Conservation (phyloP, 1,140 invertebrate species). For the Drosophila micromelanica region DNA sequence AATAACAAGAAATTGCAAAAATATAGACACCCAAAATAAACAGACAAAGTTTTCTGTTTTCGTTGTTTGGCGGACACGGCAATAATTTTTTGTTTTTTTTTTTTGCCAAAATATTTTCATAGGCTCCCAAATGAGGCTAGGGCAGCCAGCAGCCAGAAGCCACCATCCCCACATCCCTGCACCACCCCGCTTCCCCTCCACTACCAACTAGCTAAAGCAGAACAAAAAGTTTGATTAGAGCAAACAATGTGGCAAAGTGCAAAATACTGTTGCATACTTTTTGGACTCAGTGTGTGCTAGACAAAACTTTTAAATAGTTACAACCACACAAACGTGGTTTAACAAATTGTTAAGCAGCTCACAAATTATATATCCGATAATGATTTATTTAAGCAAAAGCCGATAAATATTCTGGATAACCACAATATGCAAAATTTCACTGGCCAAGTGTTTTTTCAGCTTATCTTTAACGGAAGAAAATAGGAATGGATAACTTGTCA, state of each 20-base stretch:
- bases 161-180: background rate
- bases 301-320: slow-evolving; percentile 19
- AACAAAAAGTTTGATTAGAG: slow-evolving; percentile 60
- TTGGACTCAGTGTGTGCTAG: slow-evolving; percentile 7
- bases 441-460: too few relatives aligned
- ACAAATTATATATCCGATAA: slow-evolving; percentile 18
- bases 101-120: slow-evolving; percentile 45
- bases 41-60: slow-evolving; percentile 29
- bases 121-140: slow-evolving; percentile 31
- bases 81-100: too few relatives aligned
- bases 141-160: background rate
- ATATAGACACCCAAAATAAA: slow-evolving; percentile 39
- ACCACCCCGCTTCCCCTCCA: background rate
- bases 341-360: slow-evolving; percentile 36
- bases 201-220: background rate
- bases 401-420: background rate
- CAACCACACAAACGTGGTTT: slow-evolving; percentile 32
- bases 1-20: slow-evolving; percentile 27
- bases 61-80: slow-evolving; percentile 5
- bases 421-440: background rate
- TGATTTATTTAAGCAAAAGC: slow-evolving; percentile 2
- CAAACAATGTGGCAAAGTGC: slow-evolving; percentile 62
- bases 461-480: too few relatives aligned
- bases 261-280: slow-evolving; percentile 76
- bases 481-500: too few relatives aligned